phyloP scores from a whole-genome alignment of 2,888 invertebrate species.

The Colostygia pectinataria region DNA sequence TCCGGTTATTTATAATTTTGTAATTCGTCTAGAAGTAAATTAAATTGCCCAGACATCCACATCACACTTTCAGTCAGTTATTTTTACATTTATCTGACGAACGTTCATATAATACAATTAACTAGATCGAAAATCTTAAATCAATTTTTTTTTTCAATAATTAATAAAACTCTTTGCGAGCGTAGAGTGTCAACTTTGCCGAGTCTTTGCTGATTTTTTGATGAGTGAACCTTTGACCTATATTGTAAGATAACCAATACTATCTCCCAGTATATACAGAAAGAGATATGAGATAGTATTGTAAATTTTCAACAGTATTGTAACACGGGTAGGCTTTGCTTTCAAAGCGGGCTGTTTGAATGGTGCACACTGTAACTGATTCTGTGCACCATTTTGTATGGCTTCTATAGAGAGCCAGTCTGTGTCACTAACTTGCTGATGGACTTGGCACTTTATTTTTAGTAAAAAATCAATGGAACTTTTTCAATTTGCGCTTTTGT shows the following conservation, averaged over 20 bases:
- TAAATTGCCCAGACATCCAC: too few species aligned
- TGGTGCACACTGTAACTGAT: constrained; percentile 28
- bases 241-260: not conserved
- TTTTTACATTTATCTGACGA: too few species aligned
- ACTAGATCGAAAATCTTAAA: too few species aligned
- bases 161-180: too few species aligned
- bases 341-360: constrained; percentile 54
- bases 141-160: too few species aligned
- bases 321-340: constrained; percentile 43
- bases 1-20: too few species aligned
- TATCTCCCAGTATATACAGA: constrained; percentile 18
- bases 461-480: constrained; percentile 14
- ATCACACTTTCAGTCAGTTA: too few species aligned
- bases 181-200: too few species aligned
- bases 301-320: constrained; percentile 61
- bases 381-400: constrained; percentile 39
- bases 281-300: constrained; percentile 63
- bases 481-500: constrained; percentile 19
- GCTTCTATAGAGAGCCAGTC: constrained; percentile 39
- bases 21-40: too few species aligned
- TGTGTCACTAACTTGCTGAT: constrained; percentile 50
- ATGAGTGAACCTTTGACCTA: too few species aligned
- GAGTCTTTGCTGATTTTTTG: too few species aligned
- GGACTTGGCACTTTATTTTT: constrained; percentile 32
- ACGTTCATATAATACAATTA: too few species aligned